phyloP scores from a whole-genome alignment of 64 coral and sea anemone species.

The Hydrozoanthus tunicans region DNA sequence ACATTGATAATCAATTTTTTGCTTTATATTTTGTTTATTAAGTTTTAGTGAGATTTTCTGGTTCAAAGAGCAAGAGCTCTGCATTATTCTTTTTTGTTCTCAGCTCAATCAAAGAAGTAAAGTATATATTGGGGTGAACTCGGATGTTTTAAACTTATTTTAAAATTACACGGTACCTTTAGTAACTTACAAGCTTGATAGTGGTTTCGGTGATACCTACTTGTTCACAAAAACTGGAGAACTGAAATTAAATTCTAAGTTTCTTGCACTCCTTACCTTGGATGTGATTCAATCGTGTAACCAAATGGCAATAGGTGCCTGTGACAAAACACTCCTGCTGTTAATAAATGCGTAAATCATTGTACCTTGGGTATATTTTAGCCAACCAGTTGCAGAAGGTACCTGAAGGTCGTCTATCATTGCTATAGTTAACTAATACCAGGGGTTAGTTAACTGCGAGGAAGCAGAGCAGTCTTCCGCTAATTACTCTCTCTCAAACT shows the following conservation, averaged over 20 bases:
- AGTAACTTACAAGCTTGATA: background rate
- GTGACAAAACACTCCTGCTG: background rate
- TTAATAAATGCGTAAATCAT: background rate
- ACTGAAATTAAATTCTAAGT: too few species aligned
- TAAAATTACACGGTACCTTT: background rate
- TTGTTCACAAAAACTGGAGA: background rate
- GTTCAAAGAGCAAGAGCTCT: constrained; percentile 1
- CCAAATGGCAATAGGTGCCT: too few species aligned
- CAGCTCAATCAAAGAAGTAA: background rate
- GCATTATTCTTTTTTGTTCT: background rate
- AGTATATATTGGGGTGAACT: background rate
- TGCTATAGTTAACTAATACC: constrained; percentile 1
- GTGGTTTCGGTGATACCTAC: background rate
- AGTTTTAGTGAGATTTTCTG: background rate
- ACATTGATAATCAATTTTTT: too few species aligned
- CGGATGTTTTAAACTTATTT: background rate
- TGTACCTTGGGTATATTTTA: background rate
- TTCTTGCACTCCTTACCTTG: too few species aligned
- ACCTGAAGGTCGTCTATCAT: background rate
- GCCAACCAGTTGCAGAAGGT: background rate
- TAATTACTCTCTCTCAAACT: background rate
- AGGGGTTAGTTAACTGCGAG: background rate
- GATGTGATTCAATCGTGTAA: too few species aligned
- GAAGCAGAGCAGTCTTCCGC: background rate
- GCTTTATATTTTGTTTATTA: too few species aligned